Percentiles rank a stretch among this genome's conserved stretches.
Conservation (phyloP, 2,797 vertebrate genomes). For the Miichthys miiuy region DNA sequence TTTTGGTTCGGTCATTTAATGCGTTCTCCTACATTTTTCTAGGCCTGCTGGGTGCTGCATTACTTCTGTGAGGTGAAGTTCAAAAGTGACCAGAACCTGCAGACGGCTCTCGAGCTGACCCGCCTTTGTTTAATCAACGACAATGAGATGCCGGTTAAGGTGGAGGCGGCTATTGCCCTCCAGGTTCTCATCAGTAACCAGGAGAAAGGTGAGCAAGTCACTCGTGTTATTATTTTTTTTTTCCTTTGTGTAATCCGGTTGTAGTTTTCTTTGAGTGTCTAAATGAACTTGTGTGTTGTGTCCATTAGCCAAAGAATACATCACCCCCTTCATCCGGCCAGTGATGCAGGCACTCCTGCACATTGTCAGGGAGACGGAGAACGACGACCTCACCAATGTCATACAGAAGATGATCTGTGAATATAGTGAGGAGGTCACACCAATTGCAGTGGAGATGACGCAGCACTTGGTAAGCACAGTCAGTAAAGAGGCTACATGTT, state of each 20-base stretch:
- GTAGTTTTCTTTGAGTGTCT: neutral
- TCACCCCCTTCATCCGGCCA: conserved; percentile 95
- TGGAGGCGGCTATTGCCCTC: conserved; percentile 98
- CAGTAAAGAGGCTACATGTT: neutral
- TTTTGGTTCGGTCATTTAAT: neutral
- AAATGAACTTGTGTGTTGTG: neutral
- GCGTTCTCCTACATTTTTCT: neutral
- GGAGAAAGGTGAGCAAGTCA: conserved; percentile 91
- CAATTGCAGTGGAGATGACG: conserved; percentile 99
- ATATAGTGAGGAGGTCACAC: conserved; percentile 99
- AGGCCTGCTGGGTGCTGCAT: conserved; percentile 99
- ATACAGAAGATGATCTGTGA: conserved; percentile 99
- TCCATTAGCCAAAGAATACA: conserved; percentile 96
- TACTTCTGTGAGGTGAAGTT: conserved; percentile 99
- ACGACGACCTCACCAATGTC: conserved; percentile 99
- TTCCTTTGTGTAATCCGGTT: neutral
- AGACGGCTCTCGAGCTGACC: conserved; percentile 95
- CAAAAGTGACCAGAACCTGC: conserved; percentile 98
- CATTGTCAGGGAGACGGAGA: conserved; percentile 99
- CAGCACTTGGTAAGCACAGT: conserved; percentile 93
- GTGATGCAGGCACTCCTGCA: conserved; percentile 99
- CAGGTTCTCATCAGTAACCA: conserved; percentile 99
- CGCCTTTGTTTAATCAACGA: conserved; percentile 97
- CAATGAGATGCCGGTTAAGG: conserved; percentile 99
- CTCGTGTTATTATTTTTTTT: neutral